Evolutionary conservation across 2,113 vertebrate species (phyloP).

Genomic region (Heptranchias perlo): DNA sequence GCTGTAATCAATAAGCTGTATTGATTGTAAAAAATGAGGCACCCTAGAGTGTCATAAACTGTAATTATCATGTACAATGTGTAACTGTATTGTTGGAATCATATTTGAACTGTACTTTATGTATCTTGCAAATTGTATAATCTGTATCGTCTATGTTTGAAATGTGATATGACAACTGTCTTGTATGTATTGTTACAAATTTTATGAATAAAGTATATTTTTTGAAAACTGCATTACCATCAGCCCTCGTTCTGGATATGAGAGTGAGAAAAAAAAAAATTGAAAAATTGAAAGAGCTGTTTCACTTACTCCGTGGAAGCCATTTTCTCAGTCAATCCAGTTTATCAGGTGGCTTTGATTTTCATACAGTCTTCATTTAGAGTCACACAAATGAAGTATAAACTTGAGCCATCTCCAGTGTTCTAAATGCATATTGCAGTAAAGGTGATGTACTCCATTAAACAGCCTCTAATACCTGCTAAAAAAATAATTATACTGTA

Average conservation of each 20-base stretch:
- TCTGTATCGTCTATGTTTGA: too few species aligned
- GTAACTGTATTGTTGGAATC: too few species aligned
- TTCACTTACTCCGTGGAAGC: constrained; percentile 21
- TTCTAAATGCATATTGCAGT: background rate
- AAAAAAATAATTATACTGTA: background rate
- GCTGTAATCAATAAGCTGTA: too few species aligned
- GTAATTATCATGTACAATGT: too few species aligned
- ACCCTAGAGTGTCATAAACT: too few species aligned
- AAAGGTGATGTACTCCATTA: background rate
- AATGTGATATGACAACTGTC: too few species aligned
- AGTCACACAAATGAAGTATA: background rate
- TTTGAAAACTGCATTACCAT: background rate
- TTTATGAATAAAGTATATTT: too few species aligned
- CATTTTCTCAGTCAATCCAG: background rate
- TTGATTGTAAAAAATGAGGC: too few species aligned
- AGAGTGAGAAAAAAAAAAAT: background rate
- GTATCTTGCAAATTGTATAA: too few species aligned
- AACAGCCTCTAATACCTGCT: background rate
- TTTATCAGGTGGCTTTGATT: background rate
- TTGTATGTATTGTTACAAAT: too few species aligned
- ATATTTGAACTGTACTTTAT: too few species aligned
- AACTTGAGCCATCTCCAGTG: background rate
- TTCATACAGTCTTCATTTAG: background rate
- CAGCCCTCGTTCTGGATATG: too few species aligned
- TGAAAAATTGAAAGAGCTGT: background rate